These are phyloP conservation scores for Ligdia adustata DNA, from an alignment of 2,888 invertebrate species.

Conservation along the genomic window DNA sequence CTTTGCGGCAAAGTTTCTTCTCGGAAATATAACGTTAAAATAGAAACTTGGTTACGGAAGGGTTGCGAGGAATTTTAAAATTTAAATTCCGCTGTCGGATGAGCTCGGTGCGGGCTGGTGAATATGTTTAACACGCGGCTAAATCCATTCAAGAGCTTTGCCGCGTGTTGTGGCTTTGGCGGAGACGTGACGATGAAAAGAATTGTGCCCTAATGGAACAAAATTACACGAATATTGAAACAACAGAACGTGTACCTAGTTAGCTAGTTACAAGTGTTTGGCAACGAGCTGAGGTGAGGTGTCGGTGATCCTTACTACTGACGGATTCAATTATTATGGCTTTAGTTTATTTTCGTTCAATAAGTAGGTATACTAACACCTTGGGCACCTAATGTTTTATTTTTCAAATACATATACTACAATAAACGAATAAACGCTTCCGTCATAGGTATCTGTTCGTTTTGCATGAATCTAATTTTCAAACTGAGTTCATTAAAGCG, in stretches of 20 bases:
- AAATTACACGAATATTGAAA: too few species aligned
- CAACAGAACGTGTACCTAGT: too few species aligned
- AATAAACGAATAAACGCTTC: too few species aligned
- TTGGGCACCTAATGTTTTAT: too few species aligned
- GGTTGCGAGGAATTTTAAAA: conserved; percentile 20
- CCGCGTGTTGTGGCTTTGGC: conserved; percentile 6
- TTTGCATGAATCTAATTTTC: too few species aligned
- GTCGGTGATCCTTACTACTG: not conserved
- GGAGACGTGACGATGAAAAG: conserved; percentile 7
- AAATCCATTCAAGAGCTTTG: conserved; percentile 13
- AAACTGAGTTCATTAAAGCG: too few species aligned
- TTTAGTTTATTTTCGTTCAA: too few species aligned
- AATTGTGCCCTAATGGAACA: not conserved
- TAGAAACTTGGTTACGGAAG: conserved; percentile 6
- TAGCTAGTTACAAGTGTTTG: not conserved
- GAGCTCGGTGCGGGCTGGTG: not conserved
- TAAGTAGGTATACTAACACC: too few species aligned
- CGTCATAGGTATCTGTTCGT: too few species aligned
- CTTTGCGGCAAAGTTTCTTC: conserved; percentile 19
- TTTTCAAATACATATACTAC: too few species aligned
- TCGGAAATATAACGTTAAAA: conserved; percentile 17
- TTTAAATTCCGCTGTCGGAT: conserved; percentile 16
- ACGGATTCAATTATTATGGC: not conserved
- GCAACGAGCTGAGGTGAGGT: not conserved
- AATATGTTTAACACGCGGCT: conserved; percentile 19